These are phyloP conservation scores for Acromyrmex heyeri DNA, from an alignment of 1,140 invertebrate genomes.

Conservation along the genomic window DNA sequence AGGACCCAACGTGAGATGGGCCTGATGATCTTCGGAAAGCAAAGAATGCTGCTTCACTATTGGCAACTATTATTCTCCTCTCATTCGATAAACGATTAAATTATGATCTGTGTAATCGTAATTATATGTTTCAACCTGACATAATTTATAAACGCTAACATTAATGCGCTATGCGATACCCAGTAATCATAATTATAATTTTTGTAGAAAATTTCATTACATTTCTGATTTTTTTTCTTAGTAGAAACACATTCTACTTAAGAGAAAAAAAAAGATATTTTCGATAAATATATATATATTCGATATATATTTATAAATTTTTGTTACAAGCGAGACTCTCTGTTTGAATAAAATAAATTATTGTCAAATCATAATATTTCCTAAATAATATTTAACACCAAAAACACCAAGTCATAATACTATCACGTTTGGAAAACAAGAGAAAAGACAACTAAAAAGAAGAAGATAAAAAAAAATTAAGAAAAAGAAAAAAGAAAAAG, in stretches of 20 bases:
- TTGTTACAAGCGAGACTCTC: neutral
- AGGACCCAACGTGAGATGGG: constrained; percentile 13
- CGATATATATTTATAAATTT: neutral
- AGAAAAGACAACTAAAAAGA: neutral
- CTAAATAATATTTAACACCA: neutral
- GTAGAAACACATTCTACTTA: neutral
- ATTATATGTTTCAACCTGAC: constrained; percentile 48
- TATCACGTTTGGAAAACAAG: neutral
- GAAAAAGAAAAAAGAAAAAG: neutral
- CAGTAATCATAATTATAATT: constrained; percentile 5
- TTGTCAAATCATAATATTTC: neutral
- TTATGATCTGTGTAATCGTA: constrained; percentile 36
- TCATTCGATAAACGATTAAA: constrained; percentile 39
- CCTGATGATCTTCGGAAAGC: neutral
- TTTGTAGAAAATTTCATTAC: constrained; percentile 28
- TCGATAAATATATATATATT: neutral
- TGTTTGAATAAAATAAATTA: constrained; percentile 7
- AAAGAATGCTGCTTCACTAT: neutral
- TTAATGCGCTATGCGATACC: constrained; percentile 1
- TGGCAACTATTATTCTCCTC: neutral
- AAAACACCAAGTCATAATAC: neutral
- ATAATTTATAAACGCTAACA: constrained; percentile 41
- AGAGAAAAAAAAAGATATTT: neutral
- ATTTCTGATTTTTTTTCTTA: neutral
- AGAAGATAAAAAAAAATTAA: neutral